Percentiles rank a stretch among this genome's conserved stretches.
Conservation (phyloP, 2,113 vertebrate species). For the Cyanistes caeruleus region DNA sequence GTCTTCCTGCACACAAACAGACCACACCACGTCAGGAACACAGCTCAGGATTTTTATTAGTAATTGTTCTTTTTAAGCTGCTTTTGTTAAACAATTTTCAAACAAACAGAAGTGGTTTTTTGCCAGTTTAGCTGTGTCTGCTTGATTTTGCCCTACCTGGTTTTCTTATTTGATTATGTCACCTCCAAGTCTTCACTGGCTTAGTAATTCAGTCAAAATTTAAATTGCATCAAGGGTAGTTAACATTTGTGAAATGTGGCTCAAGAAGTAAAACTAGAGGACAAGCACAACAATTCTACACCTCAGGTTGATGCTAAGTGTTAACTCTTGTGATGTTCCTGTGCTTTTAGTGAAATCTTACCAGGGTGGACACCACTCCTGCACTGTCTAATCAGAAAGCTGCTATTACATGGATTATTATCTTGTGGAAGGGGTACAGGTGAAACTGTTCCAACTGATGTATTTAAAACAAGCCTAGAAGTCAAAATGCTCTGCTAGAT, state of each 20-base stretch:
- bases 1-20: conserved; percentile 84
- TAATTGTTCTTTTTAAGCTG: neutral
- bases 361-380: neutral
- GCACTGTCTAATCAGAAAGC: neutral
- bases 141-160: accelerated
- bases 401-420: neutral
- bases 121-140: accelerated
- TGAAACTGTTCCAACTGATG: neutral
- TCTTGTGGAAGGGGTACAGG: neutral
- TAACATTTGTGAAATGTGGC: neutral
- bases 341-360: neutral
- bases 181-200: neutral
- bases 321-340: neutral
- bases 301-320: neutral
- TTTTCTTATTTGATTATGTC: neutral
- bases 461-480: neutral
- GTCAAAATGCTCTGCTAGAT: neutral
- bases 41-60: neutral
- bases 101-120: neutral
- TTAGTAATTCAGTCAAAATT: neutral
- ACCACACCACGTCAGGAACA: neutral
- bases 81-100: neutral
- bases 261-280: neutral
- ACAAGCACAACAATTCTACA: neutral
- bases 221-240: neutral